These are phyloP conservation scores for Paradoxurus hermaphroditus DNA, from an alignment of 2,113 vertebrate genomes.

Conservation along the genomic window DNA sequence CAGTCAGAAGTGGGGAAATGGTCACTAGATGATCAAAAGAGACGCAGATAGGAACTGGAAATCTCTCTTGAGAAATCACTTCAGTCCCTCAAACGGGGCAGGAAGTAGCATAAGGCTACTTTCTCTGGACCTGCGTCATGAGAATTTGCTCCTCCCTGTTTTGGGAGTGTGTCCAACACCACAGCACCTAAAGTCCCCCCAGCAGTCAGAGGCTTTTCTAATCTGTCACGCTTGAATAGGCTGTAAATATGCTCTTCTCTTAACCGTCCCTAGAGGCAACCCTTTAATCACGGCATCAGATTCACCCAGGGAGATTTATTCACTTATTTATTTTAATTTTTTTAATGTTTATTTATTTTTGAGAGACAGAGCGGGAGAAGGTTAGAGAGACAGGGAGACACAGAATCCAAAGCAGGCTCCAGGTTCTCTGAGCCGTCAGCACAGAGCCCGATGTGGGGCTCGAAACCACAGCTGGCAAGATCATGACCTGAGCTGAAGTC, in stretches of 20 bases:
- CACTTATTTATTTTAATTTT: too few relatives aligned
- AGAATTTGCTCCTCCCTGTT: too few relatives aligned
- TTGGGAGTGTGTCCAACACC: neutral
- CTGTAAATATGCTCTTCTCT: neutral
- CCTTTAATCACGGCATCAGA: neutral
- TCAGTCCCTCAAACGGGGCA: neutral
- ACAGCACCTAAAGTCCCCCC: neutral
- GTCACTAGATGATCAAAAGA: neutral
- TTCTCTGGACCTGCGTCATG: accelerated
- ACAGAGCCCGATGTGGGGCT: too few relatives aligned
- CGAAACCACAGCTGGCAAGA: too few relatives aligned
- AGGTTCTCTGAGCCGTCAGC: too few relatives aligned
- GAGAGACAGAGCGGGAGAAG: too few relatives aligned
- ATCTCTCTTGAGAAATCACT: neutral
- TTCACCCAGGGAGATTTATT: too few relatives aligned
- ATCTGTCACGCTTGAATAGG: neutral
- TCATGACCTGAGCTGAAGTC: too few relatives aligned
- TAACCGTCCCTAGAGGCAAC: neutral
- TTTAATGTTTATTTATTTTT: too few relatives aligned
- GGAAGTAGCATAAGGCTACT: accelerated
- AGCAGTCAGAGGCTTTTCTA: neutral
- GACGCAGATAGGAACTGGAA: neutral
- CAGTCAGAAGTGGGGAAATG: neutral
- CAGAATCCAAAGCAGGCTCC: too few relatives aligned
- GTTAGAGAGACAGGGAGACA: too few relatives aligned